Percentiles rank a stretch among this genome's conserved stretches.
Evolutionary conservation across 2,888 invertebrate genomes (phyloP).

Genomic region (Aporophyla nigra): DNA sequence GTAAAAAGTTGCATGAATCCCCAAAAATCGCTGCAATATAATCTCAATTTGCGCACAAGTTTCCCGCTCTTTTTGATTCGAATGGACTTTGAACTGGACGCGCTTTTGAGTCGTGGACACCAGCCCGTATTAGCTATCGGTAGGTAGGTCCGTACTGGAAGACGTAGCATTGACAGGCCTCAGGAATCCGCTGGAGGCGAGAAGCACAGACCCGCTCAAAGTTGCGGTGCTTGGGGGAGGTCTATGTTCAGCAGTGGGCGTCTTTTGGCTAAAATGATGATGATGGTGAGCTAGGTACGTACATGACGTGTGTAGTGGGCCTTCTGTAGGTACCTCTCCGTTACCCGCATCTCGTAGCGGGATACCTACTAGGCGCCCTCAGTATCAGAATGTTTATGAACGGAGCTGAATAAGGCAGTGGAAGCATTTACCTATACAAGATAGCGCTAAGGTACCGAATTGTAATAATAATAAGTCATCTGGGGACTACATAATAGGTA

Average conservation of each 20-base stretch:
- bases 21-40: background rate
- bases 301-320: background rate
- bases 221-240: too few species aligned
- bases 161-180: too few species aligned
- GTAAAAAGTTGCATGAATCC: background rate
- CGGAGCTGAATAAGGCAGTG: conserved; percentile 5
- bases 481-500: background rate
- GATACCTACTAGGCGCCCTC: background rate
- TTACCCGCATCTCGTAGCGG: background rate
- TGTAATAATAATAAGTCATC: background rate
- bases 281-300: background rate
- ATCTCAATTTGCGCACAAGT: background rate
- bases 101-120: background rate
- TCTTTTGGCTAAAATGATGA: too few species aligned
- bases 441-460: background rate
- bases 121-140: background rate
- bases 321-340: background rate
- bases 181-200: too few species aligned
- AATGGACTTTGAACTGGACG: background rate
- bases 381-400: background rate
- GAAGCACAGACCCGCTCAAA: too few species aligned
- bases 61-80: background rate
- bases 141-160: background rate
- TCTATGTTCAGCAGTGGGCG: too few species aligned
- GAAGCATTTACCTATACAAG: conserved; percentile 9